phyloP scores from a whole-genome alignment of 2,113 vertebrate genomes.

The Atractosteus spatula region DNA sequence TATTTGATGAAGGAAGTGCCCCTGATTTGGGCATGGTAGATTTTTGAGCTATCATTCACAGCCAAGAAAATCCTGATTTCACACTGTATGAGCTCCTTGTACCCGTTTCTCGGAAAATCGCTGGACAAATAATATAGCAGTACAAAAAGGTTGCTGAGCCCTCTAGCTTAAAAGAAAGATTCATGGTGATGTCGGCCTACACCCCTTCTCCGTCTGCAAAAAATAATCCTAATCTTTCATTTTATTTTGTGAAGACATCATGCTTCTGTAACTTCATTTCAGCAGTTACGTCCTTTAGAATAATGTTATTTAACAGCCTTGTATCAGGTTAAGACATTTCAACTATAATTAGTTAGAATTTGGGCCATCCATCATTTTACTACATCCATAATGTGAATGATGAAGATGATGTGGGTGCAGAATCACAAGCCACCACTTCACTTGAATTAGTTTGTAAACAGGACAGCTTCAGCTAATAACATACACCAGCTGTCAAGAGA shows the following conservation, averaged over 20 bases:
- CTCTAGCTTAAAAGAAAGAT: no score
- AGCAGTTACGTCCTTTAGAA: neutral
- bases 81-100: no score
- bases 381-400: constrained; percentile 6
- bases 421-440: neutral
- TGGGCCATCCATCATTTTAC: neutral
- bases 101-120: no score
- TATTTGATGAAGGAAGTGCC: no score
- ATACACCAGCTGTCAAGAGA: neutral
- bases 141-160: no score
- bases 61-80: no score
- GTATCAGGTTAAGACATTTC: neutral
- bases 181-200: no score
- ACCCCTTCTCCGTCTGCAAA: no score
- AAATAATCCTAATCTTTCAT: neutral
- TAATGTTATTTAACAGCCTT: no score
- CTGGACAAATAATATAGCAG: no score
- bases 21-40: no score
- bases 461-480: neutral
- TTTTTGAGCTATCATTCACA: no score
- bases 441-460: neutral
- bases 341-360: neutral
- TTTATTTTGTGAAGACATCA: neutral
- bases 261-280: neutral
- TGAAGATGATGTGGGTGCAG: neutral